Conservation (phyloP, 2,888 invertebrate genomes). For the Drosophila suboccidentalis region DNA sequence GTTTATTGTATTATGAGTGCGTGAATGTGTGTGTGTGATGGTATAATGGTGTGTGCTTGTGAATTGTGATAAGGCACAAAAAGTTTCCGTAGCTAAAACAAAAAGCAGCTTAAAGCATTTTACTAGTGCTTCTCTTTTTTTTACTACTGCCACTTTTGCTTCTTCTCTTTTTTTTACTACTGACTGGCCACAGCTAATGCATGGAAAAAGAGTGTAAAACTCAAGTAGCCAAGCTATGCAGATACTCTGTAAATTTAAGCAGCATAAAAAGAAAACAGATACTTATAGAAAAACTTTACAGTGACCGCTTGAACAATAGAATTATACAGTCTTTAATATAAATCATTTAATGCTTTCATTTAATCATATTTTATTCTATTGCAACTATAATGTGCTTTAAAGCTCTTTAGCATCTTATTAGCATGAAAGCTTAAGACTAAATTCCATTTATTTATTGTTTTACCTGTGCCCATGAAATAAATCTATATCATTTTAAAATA, state of each 20-base stretch:
- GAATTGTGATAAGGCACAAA: conserved; percentile 48
- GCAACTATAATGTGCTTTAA: not conserved
- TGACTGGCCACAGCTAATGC: conserved; percentile 13
- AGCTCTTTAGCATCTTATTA: not conserved
- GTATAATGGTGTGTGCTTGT: conserved; percentile 18
- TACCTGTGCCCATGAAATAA: too few species aligned
- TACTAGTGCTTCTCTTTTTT: conserved; percentile 10
- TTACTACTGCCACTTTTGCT: conserved; percentile 1
- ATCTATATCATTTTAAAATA: too few species aligned
- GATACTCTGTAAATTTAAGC: conserved; percentile 20
- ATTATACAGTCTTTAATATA: not conserved
- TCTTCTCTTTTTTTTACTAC: conserved; percentile 11
- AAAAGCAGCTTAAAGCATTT: conserved; percentile 62
- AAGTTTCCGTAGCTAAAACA: conserved; percentile 46
- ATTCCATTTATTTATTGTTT: too few species aligned
- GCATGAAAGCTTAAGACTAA: too few species aligned
- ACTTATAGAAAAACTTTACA: too few species aligned
- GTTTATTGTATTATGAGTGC: conserved; percentile 37
- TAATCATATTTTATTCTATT: not conserved
- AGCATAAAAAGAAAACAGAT: not conserved
- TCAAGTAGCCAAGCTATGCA: not conserved
- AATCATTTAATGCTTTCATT: not conserved
- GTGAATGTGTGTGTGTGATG: conserved; percentile 22
- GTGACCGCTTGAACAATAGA: not conserved
- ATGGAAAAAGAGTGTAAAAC: not conserved